Conservation (phyloP, 2,113 vertebrate species). For the Reinhardtius hippoglossoides region DNA sequence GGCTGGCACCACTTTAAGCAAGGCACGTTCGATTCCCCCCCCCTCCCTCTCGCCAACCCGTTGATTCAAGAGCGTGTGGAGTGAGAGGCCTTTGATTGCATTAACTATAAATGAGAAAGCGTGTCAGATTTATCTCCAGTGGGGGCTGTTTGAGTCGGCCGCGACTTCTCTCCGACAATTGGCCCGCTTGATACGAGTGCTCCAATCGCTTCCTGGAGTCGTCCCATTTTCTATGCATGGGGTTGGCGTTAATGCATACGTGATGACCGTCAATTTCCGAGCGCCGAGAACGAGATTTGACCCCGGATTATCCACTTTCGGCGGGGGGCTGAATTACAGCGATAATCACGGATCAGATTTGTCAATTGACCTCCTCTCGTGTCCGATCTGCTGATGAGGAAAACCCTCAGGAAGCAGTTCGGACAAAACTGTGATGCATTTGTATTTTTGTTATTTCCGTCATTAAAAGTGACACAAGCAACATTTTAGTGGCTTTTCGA, state of each 20-base stretch:
- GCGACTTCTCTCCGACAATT: constrained; percentile 52
- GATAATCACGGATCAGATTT: constrained; percentile 54
- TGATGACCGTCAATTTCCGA: constrained; percentile 45
- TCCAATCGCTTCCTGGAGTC: constrained; percentile 42
- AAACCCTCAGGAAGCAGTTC: neutral
- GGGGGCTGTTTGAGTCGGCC: constrained; percentile 36
- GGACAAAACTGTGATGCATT: neutral
- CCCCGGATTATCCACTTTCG: constrained; percentile 59
- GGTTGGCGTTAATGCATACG: constrained; percentile 54
- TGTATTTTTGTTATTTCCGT: neutral
- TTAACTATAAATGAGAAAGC: constrained; percentile 63
- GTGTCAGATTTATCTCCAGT: constrained; percentile 60
- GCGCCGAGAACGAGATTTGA: constrained; percentile 55
- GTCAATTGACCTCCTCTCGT: constrained; percentile 52
- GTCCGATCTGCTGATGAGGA: constrained; percentile 45
- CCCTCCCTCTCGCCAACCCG: constrained; percentile 55
- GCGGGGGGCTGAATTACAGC: constrained; percentile 9
- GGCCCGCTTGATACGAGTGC: constrained; percentile 57
- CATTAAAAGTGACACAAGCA: neutral
- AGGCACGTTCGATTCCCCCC: constrained; percentile 46
- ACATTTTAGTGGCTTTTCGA: neutral
- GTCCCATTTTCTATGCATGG: constrained; percentile 50
- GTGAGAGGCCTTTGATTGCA: constrained; percentile 70
- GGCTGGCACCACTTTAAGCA: constrained; percentile 48
- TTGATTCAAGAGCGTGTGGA: constrained; percentile 66